Evolutionary conservation across 64 coral and sea anemone genomes (phyloP), one percentile per base, ranked within the genome.

Genomic region (Acropora yongei): DNA sequence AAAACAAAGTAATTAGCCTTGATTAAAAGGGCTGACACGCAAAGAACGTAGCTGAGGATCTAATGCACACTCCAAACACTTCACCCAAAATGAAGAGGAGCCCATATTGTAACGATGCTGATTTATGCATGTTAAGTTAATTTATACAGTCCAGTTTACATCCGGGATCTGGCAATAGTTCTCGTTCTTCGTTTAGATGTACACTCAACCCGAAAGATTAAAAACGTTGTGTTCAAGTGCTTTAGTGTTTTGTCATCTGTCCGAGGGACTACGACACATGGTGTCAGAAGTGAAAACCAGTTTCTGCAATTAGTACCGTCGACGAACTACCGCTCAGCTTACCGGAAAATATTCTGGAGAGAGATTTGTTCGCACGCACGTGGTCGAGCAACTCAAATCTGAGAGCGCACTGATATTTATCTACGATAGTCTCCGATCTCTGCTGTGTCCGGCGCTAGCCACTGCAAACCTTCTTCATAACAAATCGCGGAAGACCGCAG

Each of bases 181-280:
- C 44, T 40, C 45, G 0, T 18, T 11, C 76, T 78, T 47, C 47
- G 8, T 78, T 78, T 30, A 30, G 47, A 78, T 78, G 76, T 49
- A 48, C 76, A 78, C 76, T 78, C 76, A 47, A 47, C 76, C 50
- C 50, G 20, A 8, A 78, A 78, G 76, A 78, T 78, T 47, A 78
- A 77, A 77, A 78, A 63, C 60, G 60, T 63, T 63, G 11, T 55
- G 51, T 55, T 55, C 9, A 55, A 9, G 9, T 55, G 51, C 51
- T 55, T 9, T 6, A n/a, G 73, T 76, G 73, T 41, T 76, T 41
- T 41, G 30, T 41, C 9, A 7, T 76, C 73, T 7, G 73, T 76
- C 73, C n/a, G 42, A 42, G 19, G 39, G 73, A 76, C 14, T 41
- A 76, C 39, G 73, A 13, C 44, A 76, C 73, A 76, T 76, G 73